Conservation (phyloP, 2,888 invertebrate species). For the Idaea biselata region DNA sequence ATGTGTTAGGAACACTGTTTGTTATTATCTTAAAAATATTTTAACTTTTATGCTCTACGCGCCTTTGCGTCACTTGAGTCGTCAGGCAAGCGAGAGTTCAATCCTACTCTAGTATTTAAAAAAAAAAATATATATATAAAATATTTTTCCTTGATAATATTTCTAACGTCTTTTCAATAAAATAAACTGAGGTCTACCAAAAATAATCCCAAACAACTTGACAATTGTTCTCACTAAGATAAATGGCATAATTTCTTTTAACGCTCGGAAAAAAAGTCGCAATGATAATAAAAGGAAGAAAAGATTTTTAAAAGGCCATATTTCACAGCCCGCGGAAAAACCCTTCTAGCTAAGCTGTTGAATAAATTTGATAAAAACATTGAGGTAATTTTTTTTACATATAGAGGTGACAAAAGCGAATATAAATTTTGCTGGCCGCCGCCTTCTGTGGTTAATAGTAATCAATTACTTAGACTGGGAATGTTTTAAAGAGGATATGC, state of each 20-base stretch:
- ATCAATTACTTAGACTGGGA: too few species aligned
- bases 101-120: not conserved
- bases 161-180: not conserved
- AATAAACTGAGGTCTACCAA: not conserved
- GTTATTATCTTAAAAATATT: too few species aligned
- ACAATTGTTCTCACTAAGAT: conserved; percentile 38
- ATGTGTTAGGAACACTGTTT: too few species aligned
- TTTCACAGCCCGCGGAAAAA: conserved; percentile 52
- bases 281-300: conserved; percentile 64
- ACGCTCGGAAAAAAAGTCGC: conserved; percentile 59
- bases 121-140: too few species aligned
- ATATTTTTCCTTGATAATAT: not conserved
- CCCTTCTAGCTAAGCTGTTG: conserved; percentile 40
- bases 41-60: too few species aligned
- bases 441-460: too few species aligned
- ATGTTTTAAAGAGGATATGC: too few species aligned
- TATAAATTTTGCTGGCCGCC: too few species aligned
- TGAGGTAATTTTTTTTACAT: too few species aligned
- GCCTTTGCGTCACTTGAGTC: too few species aligned
- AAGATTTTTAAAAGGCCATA: conserved; percentile 71
- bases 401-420: too few species aligned
- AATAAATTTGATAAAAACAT: not conserved
- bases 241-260: conserved; percentile 71
- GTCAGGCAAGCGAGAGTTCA: too few species aligned
- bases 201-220: not conserved